A percentile compares a stretch with the other conserved stretches of the same genome.
These are phyloP conservation scores for Lordiphosa mommai DNA, from an alignment of 1,140 invertebrate genomes.

Conservation along the genomic window DNA sequence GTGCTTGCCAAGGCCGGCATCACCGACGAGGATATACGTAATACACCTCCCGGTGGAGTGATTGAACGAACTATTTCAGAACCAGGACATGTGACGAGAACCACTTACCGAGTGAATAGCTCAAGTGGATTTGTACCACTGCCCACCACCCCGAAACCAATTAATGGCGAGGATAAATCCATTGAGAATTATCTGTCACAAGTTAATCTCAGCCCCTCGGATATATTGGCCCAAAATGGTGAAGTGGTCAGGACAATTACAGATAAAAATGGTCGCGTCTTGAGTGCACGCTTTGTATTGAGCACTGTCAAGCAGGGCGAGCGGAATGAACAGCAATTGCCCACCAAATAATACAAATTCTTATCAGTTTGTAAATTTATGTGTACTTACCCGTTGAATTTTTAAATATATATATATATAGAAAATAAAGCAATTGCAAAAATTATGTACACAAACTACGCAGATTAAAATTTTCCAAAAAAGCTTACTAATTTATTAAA, in stretches of 20 bases:
- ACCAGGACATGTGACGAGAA: slow-evolving; percentile 20
- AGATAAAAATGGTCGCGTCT: slow-evolving; percentile 54
- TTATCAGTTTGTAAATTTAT: too few species aligned
- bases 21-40: slow-evolving; percentile 30
- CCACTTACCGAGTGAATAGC: slow-evolving; percentile 12
- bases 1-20: slow-evolving; percentile 34
- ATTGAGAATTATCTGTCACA: slow-evolving; percentile 50
- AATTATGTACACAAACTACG: slow-evolving; percentile 26
- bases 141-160: not conserved
- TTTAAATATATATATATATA: slow-evolving; percentile 14
- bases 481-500: slow-evolving; percentile 33
- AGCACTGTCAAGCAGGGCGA: slow-evolving; percentile 38
- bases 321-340: not conserved
- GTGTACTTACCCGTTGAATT: too few species aligned
- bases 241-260: slow-evolving; percentile 56
- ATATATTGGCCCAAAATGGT: slow-evolving; percentile 47
- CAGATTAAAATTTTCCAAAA: slow-evolving; percentile 17
- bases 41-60: slow-evolving; percentile 9
- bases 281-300: slow-evolving; percentile 54
- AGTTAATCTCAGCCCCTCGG: slow-evolving; percentile 34
- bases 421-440: slow-evolving; percentile 14
- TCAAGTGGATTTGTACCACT: not conserved
- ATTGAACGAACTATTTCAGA: slow-evolving; percentile 25
- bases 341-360: slow-evolving; percentile 31
- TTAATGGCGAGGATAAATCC: not conserved